Base-by-base conservation (phyloP, 2,797 vertebrate genomes). In the Sorex maritimensis region DNA sequence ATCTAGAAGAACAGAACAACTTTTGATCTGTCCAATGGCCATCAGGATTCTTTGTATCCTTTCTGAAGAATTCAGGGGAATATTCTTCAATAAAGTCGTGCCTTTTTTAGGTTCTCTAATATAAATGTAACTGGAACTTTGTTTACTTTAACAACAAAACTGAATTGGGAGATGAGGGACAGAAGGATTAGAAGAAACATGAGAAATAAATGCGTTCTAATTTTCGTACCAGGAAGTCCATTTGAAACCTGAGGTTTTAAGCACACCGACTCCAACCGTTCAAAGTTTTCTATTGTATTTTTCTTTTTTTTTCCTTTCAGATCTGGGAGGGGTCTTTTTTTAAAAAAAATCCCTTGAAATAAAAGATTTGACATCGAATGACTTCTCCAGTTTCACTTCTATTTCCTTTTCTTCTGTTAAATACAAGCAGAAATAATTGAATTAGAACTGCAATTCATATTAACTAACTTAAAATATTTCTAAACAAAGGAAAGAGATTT, bases 381-480 rank as follows among this genome's bases (percentile, higher is more conserved):
- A 71, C 80, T 90, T 9, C 23, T 74, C 11, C 19, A 75, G 24
- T 90, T 86, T 86, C 69, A 79, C 26, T 69, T 92, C n/a, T 68
- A 72, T 91, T 96, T 94, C 61, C 15, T 90, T 88, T 68, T 71
- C 23, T 72, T 88, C 55, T 85, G 72, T 68, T 74, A 79, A 68
- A 86, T 24, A 65, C 30, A 30, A 92, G n/a, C 14, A 74, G 69
- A 71, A 58, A 26, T 6, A 23, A 44, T 55, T 72, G 4, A 63
- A 74, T 81, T 77, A 82, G 81, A 81, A 91, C 5, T 65, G 72
- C 10, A 30, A 85, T 85, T 93, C 30, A 81, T 78, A 61, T 49
- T 30, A 67, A 75, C 21, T 88, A 17, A 75, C 89, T 86, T 86
- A 58, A 92, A 74, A 90, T 14, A 61, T 90, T 73, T 83, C 34